These are phyloP conservation scores for Cyanistes caeruleus DNA, from an alignment of 2,113 vertebrate genomes.

Conservation along the genomic window DNA sequence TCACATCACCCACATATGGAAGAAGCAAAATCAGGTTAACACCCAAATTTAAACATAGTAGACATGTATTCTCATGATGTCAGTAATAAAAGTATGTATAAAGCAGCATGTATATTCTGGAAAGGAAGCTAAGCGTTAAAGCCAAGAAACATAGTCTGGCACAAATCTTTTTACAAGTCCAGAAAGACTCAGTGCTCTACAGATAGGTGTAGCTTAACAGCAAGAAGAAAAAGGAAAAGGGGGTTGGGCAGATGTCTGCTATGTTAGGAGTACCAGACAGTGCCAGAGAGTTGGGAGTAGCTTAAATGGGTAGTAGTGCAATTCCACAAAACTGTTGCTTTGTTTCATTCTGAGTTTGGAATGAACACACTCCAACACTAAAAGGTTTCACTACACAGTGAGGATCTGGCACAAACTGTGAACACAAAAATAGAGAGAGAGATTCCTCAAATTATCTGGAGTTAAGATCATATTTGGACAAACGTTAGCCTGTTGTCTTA, in stretches of 20 bases:
- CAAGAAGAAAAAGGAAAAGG: neutral
- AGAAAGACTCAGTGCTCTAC: conserved; percentile 68
- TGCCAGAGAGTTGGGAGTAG: conserved; percentile 32
- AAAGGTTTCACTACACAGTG: conserved; percentile 7
- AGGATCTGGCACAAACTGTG: conserved; percentile 4
- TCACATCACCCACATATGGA: conserved; percentile 69
- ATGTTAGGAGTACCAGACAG: neutral
- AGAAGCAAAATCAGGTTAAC: conserved; percentile 67
- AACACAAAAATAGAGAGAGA: neutral
- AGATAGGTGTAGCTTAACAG: conserved; percentile 69
- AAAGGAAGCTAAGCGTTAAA: conserved; percentile 71
- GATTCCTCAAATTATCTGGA: conserved; percentile 30
- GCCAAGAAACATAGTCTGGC: conserved; percentile 81
- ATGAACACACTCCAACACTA: neutral
- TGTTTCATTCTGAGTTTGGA: neutral
- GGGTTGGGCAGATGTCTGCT: neutral
- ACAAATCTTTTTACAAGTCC: conserved; percentile 74
- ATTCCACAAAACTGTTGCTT: neutral
- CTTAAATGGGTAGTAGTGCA: neutral
- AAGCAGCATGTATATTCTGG: conserved; percentile 77
- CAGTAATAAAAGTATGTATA: conserved; percentile 77
- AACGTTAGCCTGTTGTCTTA: conserved; percentile 50
- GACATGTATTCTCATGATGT: conserved; percentile 78
- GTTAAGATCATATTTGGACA: conserved; percentile 52
- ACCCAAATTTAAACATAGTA: conserved; percentile 74